Evolutionary conservation across 2,113 vertebrate genomes (phyloP), one percentile per base, ranked within the genome.

Genomic region (Eurystomus gularis): DNA sequence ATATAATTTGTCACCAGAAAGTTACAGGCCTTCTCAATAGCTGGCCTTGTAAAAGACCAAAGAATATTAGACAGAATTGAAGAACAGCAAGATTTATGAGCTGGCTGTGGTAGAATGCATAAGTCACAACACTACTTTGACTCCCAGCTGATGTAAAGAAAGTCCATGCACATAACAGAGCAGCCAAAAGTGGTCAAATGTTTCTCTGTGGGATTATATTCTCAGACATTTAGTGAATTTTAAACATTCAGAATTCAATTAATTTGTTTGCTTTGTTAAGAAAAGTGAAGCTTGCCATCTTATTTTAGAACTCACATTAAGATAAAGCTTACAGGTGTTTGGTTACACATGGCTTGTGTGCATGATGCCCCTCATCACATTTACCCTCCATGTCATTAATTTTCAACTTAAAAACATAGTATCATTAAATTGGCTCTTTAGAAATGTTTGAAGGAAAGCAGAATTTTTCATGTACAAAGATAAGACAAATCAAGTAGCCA

Each of bases 161-260:
- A 80, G 7, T 84, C 21, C 25, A 54, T 4, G 1, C 0, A 1
- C 7, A 2, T 13, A 73, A 57, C 7, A 65, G 23, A 16, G 4
- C 19, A 3, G 3, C 15, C 33, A 40, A 25, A 86, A 78, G 13
- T 3, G 0, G 28, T 54, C n/a, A 72, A 79, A 18, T 11, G 3
- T 9, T 69, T 80, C 28, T 55, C 39, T 69, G 3, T 11, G 65
- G 11, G 24, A 69, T 65, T 69, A 33, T 49, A 51, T 14, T 49
- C 17, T 40, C 25, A 46, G 31, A 79, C 26, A 28, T 5, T 3
- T 6, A 33, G 28, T 4, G 26, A 46, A 2, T 23, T 64, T 55
- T 14, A 35, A 58, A 57, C 7, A 33, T 42, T 71, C 58, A 24
- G 7, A 31, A 54, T 26, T 68, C 29, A 8, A 51, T 42, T 72